Conservation (phyloP, 2,113 vertebrate species). For the Atlantisia rogersi region DNA sequence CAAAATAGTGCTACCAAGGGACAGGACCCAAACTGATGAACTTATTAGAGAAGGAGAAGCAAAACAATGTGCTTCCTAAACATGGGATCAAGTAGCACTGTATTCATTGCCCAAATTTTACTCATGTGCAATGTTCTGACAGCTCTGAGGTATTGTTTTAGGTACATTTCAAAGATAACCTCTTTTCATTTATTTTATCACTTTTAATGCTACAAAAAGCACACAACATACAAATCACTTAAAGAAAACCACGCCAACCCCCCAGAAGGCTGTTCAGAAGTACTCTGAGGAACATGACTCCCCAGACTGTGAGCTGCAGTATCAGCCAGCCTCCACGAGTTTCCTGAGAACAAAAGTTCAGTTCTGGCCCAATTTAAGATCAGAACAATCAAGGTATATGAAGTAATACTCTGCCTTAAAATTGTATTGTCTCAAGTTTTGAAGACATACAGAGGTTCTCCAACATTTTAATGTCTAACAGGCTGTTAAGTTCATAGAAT, state of each 20-base stretch:
- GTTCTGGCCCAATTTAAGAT: background rate
- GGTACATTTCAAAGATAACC: background rate
- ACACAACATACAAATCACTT: background rate
- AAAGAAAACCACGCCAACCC: background rate
- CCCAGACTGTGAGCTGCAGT: background rate
- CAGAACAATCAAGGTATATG: background rate
- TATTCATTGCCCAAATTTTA: background rate
- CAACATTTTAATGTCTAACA: background rate
- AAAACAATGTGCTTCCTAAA: background rate
- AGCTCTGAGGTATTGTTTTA: background rate
- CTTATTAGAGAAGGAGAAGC: background rate
- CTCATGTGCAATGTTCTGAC: accelerated
- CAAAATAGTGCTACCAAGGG: background rate
- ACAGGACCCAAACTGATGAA: background rate
- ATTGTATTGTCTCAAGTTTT: background rate
- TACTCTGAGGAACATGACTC: background rate
- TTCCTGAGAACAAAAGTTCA: background rate
- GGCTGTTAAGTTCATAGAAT: too few species aligned
- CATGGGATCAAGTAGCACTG: background rate
- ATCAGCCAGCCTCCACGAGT: background rate
- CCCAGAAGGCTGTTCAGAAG: background rate
- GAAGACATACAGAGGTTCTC: background rate
- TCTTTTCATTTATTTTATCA: background rate
- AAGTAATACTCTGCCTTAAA: background rate
- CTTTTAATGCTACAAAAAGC: background rate